Evolutionary conservation across 2,113 vertebrate species (phyloP).

Genomic region (Carassius carassius): DNA sequence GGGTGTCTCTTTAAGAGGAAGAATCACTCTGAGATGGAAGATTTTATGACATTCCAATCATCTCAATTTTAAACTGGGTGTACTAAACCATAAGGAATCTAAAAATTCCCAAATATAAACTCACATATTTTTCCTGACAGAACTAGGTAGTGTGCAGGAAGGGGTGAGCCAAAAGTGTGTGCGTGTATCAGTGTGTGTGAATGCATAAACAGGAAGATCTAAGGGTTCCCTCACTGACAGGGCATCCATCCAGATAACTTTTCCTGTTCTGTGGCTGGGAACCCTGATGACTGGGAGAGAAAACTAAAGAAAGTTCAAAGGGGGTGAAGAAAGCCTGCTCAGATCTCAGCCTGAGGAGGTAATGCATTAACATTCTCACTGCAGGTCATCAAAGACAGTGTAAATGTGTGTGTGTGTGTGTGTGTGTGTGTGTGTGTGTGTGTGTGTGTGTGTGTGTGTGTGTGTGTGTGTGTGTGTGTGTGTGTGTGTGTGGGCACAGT

Average conservation of each 20-base stretch:
- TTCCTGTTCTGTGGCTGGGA: conserved; percentile 43
- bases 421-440: conserved; percentile 23
- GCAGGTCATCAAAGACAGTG: conserved; percentile 60
- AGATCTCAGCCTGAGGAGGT: conserved; percentile 68
- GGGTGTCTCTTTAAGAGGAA: not conserved
- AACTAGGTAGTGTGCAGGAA: not conserved
- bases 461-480: not conserved
- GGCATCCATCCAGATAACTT: conserved; percentile 45
- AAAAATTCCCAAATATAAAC: conserved; percentile 17
- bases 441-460: no score
- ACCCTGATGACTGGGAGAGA: conserved; percentile 29
- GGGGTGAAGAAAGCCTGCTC: conserved; percentile 57
- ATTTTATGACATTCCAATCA: conserved; percentile 6
- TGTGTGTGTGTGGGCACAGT: not conserved
- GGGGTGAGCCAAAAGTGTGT: not conserved
- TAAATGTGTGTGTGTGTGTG: conserved; percentile 30
- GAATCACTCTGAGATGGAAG: not conserved
- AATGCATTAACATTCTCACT: conserved; percentile 70
- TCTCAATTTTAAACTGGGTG: not conserved
- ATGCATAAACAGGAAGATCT: conserved; percentile 25
- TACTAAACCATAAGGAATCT: conserved; percentile 9
- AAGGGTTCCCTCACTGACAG: conserved; percentile 37
- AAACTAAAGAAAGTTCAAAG: conserved; percentile 64
- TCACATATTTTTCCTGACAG: not conserved
- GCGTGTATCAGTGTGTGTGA: no score